A percentile compares a stretch with the other conserved stretches of the same genome.
These are phyloP conservation scores for Phyllotreta striolata DNA, from an alignment of 2,888 invertebrate genomes.

Conservation along the genomic window DNA sequence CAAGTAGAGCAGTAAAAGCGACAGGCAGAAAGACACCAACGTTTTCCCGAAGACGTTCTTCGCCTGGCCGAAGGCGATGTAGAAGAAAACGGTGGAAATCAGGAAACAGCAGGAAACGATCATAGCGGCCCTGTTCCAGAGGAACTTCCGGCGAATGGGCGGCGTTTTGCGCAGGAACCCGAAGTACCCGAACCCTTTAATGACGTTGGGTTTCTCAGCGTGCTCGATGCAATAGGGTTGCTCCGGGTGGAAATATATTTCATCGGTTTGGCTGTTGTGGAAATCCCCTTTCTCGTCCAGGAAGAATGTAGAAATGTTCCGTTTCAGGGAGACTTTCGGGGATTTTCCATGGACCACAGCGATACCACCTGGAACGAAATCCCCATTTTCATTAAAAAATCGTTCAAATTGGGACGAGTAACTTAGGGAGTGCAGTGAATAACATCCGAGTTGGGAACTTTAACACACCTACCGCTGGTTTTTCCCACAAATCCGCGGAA, in stretches of 20 bases:
- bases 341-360: conserved; percentile 38
- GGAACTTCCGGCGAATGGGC: conserved; percentile 41
- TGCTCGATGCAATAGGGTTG: conserved; percentile 47
- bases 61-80: conserved; percentile 44
- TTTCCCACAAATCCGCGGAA: conserved; percentile 35
- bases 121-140: conserved; percentile 45
- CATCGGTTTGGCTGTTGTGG: conserved; percentile 37
- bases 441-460: no score
- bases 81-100: conserved; percentile 42
- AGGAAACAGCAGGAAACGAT: conserved; percentile 46
- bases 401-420: background rate
- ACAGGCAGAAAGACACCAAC: conserved; percentile 46
- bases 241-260: conserved; percentile 35
- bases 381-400: conserved; percentile 1
- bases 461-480: conserved; percentile 28
- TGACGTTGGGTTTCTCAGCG: conserved; percentile 37
- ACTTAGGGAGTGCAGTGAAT: background rate
- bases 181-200: conserved; percentile 38
- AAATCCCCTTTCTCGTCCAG: conserved; percentile 40
- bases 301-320: conserved; percentile 28
- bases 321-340: conserved; percentile 36
- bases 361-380: conserved; percentile 43
- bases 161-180: conserved; percentile 28
- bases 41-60: conserved; percentile 49
- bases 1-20: conserved; percentile 39